These are phyloP conservation scores for Drosophila auraria DNA, from an alignment of 1,140 invertebrate genomes.

Conservation along the genomic window DNA sequence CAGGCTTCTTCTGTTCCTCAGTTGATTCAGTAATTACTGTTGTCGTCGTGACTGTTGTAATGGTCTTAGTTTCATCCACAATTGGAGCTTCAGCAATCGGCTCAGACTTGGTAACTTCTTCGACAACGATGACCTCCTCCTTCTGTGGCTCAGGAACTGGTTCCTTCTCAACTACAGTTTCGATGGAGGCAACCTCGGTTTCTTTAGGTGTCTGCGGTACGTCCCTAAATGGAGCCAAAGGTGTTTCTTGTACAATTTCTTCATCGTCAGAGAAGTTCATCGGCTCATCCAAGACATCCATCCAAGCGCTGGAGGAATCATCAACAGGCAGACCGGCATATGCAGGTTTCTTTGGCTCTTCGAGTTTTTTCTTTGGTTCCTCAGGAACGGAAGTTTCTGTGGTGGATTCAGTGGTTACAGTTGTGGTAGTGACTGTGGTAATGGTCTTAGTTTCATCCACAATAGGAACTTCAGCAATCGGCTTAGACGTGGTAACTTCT, in stretches of 20 bases:
- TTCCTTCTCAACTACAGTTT: background rate
- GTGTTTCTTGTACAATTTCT: constrained; percentile 53
- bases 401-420: no score
- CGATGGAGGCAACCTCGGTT: background rate
- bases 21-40: constrained; percentile 16
- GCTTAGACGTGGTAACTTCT: background rate
- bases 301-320: constrained; percentile 72
- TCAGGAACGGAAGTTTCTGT: constrained; percentile 21
- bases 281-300: constrained; percentile 85
- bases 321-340: constrained; percentile 86
- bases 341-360: constrained; percentile 50
- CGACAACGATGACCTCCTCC: background rate
- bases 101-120: constrained; percentile 9
- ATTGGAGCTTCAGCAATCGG: background rate
- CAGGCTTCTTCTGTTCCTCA: constrained; percentile 47
- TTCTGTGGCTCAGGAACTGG: background rate
- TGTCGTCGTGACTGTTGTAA: constrained; percentile 28
- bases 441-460: constrained; percentile 7
- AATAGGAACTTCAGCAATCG: constrained; percentile 7
- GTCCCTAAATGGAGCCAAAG: background rate
- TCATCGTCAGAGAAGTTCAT: constrained; percentile 86
- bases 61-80: constrained; percentile 19
- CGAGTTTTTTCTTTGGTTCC: constrained; percentile 55
- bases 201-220: background rate
- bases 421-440: constrained; percentile 1